Evolutionary conservation across 2,888 invertebrate genomes (phyloP), one percentile per base, ranked within the genome.

Genomic region (Drymonia ruficornis): DNA sequence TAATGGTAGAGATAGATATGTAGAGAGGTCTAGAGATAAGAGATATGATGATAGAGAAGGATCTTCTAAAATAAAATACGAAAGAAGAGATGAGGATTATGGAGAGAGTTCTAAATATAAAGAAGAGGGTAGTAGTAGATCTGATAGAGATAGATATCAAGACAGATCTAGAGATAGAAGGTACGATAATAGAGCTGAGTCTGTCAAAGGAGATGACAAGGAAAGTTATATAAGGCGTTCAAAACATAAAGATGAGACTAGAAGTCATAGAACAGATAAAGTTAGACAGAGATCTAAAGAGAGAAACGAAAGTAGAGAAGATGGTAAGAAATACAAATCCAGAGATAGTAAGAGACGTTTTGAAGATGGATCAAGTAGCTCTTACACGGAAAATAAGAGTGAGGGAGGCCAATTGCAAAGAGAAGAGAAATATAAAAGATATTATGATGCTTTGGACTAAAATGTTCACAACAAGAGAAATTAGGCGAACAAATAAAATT

Each of bases 401-500:
- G 55, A n/a, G 5, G 13, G 34, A 12, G 36, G 42, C 16, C 31
- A 11, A 9, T 16, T 29, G 13, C 19, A 53, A 6, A 51, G 49
- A 56, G 55, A 64, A 47, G 53, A 59, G 13, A 63, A 55, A 9
- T 43, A 47, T 44, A 46, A 36, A 8, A 52, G 54, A 48, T 45
- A 56, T 43, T 56, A 63, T 43, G 57, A 57, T 19, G 18, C 15
- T 11, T 13, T 47, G 12, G 56, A 52, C 54, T 40, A 53, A 1
- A 45, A 56, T 46, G 55, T 52, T 38, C 53, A 63, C 45, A 36
- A 64, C 31, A 52, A 56, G 19, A 58, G 52, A 50, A 62, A 56
- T 9, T 70, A 61, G 59, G 18, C 19, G 7, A 58, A 59, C 6
- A 51, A 61, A 55, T 67, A 52, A 58, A 59, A 3, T 45, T 9